These are phyloP conservation scores for Vulpes ferrilata DNA, from an alignment of 2,113 vertebrate species.

Conservation along the genomic window DNA sequence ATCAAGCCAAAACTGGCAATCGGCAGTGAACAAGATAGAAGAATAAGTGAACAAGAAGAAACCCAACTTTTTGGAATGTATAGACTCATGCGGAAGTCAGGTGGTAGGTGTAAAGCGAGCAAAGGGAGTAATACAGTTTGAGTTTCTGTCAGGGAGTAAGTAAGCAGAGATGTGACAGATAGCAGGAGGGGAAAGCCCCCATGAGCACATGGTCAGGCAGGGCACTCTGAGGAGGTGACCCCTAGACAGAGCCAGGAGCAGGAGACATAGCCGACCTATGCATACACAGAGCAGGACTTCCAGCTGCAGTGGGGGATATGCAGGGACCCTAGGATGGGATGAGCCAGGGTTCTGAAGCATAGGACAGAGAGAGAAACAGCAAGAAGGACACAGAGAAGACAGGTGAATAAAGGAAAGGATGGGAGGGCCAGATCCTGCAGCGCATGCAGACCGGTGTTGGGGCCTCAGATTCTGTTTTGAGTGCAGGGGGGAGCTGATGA, in stretches of 20 bases:
- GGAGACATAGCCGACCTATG: background rate
- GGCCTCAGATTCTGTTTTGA: background rate
- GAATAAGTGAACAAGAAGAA: background rate
- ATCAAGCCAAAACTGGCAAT: conserved; percentile 73
- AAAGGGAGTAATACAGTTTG: too few species aligned
- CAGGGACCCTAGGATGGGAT: background rate
- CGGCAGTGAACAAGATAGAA: conserved; percentile 23
- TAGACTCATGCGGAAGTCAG: background rate
- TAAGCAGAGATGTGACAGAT: too few species aligned
- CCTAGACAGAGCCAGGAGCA: too few species aligned
- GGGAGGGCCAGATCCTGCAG: background rate
- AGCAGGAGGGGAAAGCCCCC: too few species aligned
- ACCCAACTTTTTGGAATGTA: background rate
- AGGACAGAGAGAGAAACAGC: background rate
- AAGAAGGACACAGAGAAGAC: background rate
- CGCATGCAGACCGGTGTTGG: background rate
- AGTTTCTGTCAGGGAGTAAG: background rate
- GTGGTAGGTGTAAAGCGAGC: too few species aligned
- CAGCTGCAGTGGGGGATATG: background rate
- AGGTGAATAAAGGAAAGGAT: background rate
- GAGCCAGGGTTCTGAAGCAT: background rate
- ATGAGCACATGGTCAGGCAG: too few species aligned
- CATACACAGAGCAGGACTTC: background rate
- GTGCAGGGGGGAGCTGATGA: background rate
- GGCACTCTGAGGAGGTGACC: background rate